These are phyloP conservation scores for Prorops nasuta DNA, from an alignment of 1,140 invertebrate species.

Conservation along the genomic window DNA sequence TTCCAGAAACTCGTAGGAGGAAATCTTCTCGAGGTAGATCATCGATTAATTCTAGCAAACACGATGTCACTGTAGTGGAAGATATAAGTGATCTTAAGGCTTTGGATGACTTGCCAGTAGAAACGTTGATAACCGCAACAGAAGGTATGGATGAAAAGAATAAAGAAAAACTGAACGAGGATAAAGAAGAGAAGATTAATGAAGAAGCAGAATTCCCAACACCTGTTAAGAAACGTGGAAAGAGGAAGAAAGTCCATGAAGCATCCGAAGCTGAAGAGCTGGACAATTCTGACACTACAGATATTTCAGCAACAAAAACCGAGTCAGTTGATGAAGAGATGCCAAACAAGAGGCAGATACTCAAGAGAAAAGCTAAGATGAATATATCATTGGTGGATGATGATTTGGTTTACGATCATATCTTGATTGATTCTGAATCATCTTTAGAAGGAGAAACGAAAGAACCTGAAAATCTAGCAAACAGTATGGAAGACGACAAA, in stretches of 20 bases:
- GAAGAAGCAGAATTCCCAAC: not conserved
- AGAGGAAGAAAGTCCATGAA: constrained; percentile 11
- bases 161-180: not conserved
- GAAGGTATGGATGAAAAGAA: too few relatives aligned
- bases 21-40: too few relatives aligned
- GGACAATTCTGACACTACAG: not conserved
- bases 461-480: not conserved
- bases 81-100: too few relatives aligned
- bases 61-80: too few relatives aligned
- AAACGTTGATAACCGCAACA: too few relatives aligned
- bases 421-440: too few relatives aligned
- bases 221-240: constrained; percentile 14
- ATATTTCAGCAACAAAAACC: not conserved
- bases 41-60: too few relatives aligned
- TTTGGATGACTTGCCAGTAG: too few relatives aligned
- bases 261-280: not conserved
- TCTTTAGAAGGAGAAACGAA: too few relatives aligned
- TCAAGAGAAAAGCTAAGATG: constrained; percentile 11
- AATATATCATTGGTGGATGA: constrained; percentile 20
- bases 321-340: not conserved
- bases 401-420: too few relatives aligned
- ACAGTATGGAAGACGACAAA: not conserved
- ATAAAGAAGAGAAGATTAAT: not conserved
- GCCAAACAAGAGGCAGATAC: constrained; percentile 4
- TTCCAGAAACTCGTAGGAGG: too few relatives aligned